Conservation (phyloP, 1,140 invertebrate species). For the Goniozus legneri region DNA sequence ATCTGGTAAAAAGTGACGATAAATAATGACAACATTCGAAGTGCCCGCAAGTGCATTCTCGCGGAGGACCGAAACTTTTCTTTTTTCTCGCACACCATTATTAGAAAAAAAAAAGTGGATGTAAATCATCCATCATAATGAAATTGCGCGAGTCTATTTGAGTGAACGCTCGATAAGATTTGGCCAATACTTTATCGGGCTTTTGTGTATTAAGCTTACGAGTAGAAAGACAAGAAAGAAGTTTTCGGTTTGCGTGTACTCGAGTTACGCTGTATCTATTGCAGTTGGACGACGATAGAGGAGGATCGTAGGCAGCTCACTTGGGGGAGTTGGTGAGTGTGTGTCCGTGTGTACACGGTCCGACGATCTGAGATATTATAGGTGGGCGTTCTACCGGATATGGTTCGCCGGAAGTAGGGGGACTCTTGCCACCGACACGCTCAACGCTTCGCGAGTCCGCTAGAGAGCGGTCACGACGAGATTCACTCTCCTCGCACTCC, state of each 20-base stretch:
- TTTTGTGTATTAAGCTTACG: background rate
- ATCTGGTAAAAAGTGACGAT: no score
- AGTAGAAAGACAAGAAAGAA: no score
- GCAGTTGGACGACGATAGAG: slow-evolving; percentile 41
- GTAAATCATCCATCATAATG: no score
- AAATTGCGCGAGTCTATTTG: no score
- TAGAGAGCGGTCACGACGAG: background rate
- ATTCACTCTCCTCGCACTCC: no score
- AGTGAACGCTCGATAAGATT: no score
- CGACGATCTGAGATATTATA: slow-evolving; percentile 38
- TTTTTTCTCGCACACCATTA: no score
- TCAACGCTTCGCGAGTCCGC: slow-evolving; percentile 36
- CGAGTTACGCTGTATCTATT: slow-evolving; percentile 31
- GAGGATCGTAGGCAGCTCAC: slow-evolving; percentile 28
- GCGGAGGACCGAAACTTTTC: no score
- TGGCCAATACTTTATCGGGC: slow-evolving; percentile 14
- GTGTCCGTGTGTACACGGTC: slow-evolving; percentile 41
- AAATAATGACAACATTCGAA: no score
- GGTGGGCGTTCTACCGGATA: slow-evolving; percentile 54
- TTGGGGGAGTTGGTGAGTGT: no score
- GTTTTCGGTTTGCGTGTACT: slow-evolving; percentile 15
- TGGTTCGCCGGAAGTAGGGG: slow-evolving; percentile 52
- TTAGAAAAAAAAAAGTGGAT: no score
- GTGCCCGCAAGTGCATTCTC: no score
- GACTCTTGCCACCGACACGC: slow-evolving; percentile 50